These are phyloP conservation scores for Thymelicus lineola DNA, from an alignment of 2,888 invertebrate species.

Conservation along the genomic window DNA sequence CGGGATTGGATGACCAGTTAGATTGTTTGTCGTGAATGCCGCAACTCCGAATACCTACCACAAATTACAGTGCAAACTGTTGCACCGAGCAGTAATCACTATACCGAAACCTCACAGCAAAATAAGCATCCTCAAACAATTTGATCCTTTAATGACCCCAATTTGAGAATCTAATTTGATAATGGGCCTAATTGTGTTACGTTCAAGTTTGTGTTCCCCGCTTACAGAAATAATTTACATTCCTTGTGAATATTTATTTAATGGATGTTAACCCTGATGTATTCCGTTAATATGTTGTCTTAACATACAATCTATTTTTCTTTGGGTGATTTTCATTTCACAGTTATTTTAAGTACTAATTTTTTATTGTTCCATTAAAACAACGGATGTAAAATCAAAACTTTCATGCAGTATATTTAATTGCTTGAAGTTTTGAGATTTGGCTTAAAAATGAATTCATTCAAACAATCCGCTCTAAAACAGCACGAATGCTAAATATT, in stretches of 20 bases:
- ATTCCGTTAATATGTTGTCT: background rate
- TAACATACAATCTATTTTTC: no score
- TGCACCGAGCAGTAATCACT: conserved; percentile 44
- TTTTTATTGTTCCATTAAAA: no score
- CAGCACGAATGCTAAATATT: conserved; percentile 7
- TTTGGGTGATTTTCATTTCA: no score
- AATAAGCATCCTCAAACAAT: conserved; percentile 48
- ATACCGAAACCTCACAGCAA: conserved; percentile 46
- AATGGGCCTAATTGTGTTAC: conserved; percentile 52
- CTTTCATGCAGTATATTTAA: background rate
- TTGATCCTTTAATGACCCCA: conserved; percentile 51
- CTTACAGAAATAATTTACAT: conserved; percentile 3
- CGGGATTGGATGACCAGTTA: conserved; percentile 26
- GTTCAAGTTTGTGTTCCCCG: conserved; percentile 8
- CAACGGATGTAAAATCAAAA: background rate
- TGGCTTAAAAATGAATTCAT: background rate
- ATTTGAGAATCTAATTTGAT: conserved; percentile 56
- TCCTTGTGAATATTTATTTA: background rate
- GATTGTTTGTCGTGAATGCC: conserved; percentile 37
- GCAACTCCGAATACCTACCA: conserved; percentile 49
- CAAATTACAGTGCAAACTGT: conserved; percentile 49
- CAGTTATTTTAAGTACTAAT: no score
- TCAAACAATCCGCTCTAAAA: background rate
- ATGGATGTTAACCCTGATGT: background rate
- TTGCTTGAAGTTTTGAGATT: background rate